Evolutionary conservation across 2,888 invertebrate genomes (phyloP).

Genomic region (Limnephilus marmoratus): DNA sequence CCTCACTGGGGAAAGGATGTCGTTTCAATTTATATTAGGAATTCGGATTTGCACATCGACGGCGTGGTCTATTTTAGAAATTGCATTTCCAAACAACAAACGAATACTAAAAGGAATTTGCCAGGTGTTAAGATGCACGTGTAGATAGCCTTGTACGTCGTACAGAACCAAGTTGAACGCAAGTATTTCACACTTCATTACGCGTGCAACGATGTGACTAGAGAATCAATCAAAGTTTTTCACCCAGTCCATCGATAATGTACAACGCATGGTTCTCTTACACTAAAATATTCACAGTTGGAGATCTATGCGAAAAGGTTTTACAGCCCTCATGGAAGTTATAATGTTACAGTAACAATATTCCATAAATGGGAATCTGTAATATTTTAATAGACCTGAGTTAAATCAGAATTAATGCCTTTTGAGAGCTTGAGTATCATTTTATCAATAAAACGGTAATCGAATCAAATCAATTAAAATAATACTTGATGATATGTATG

Average conservation of each 20-base stretch:
- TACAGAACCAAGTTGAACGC: neutral
- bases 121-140: neutral
- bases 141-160: neutral
- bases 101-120: neutral
- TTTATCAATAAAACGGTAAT: neutral
- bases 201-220: neutral
- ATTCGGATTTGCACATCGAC: neutral
- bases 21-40: conserved; percentile 29
- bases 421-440: neutral
- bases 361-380: too few species aligned
- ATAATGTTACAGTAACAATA: neutral
- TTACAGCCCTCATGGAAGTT: neutral
- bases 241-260: neutral
- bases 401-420: neutral
- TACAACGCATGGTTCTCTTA: neutral
- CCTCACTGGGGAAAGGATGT: conserved; percentile 29
- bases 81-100: neutral
- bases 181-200: neutral
- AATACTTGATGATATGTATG: neutral
- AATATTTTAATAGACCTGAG: too few species aligned
- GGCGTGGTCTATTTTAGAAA: conserved; percentile 9
- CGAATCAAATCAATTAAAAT: neutral
- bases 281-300: neutral
- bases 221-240: neutral
- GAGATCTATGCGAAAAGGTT: neutral